Evolutionary conservation across 1,140 invertebrate species (phyloP), one percentile per base, ranked within the genome.

Genomic region (Phortica variegata): DNA sequence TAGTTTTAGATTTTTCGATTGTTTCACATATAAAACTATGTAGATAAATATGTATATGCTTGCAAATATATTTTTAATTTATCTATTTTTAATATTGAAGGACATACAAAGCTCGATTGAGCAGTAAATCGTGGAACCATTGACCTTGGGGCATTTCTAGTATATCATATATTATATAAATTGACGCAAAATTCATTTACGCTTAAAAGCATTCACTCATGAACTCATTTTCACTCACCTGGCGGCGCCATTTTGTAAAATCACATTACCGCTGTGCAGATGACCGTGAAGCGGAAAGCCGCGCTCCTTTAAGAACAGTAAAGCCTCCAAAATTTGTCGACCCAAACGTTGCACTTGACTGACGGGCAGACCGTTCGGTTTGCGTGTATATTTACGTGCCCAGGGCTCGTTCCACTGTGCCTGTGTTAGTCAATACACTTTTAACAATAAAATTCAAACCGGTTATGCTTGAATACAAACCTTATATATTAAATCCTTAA

Each of bases 401-500:
- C 85, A 90, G 39, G 85, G 82, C 40, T 87, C 85, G 50, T 85
- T 83, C 83, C 85, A 89, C 48, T 76, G 74, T 31, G 73, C 56
- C 74, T 76, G n/a, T n/a, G 16, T 7, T 18, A 21, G 40, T 31
- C 36, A 16, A 10, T 8, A 39, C n/a, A 26, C 13, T 19, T 43
- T 18, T 29, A 21, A 10, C 9, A 32, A 47, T 21, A 31, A 33
- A 47, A 6, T 40, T n/a, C 4, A 16, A n/a, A 20, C 15, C 5
- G 8, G 10, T 29, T 48, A 2, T 43, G 20, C 6, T 19, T 23
- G n/a, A 34, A 34, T 15, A 40, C 13, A 16, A 49, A 91, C 90
- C 79, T 88, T 88, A 62, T 91, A 92, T 61, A 95, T 90, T 15
- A 93, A 79, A 81, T 95, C 92, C 70, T 92, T 93, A 3, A 95